Base-by-base conservation (phyloP, 2,888 invertebrate genomes). In the Ormyrus labotus region DNA sequence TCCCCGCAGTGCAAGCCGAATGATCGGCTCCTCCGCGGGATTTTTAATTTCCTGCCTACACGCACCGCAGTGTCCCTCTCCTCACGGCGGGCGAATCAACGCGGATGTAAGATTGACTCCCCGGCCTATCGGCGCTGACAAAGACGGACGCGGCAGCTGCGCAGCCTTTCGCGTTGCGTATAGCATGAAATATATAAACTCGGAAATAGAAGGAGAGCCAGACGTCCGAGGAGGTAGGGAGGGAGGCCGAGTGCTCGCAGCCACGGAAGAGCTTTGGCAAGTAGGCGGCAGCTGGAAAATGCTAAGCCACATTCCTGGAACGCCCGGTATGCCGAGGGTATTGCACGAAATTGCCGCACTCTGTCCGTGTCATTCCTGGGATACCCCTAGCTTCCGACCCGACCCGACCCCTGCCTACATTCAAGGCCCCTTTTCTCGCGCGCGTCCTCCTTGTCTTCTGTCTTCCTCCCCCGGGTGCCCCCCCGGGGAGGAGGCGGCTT, bases 291-390 rank as follows among this genome's bases (percentile, higher is more conserved):
- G 86, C 85, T 87, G 86, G 88, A 88, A 90, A 90, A 90, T 89
- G 88, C 88, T 89, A 88, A 89, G 89, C 88, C 87, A 87, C 88
- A 89, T 89, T 89, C 88, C 88, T 87, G 86, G 86, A 88, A 87
- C 87, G 88, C 87, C 86, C 86, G 88, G 90, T 89, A 90, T 90
- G 88, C 89, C 87, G 69, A 70, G 82, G 88, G 88, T 89, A 90
- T 90, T 89, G 89, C 89, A 87, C 86, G 88, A 90, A 90, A 90
- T 90, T 90, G 89, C 90, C 89, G 85, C 88, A 89, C 89, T 89
- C 88, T 87, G 90, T 90, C 86, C 89, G 86, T 88, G 90, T 90
- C 90, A 89, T 89, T 90, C 89, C 85, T 84, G 80, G 83, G 83
- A 79, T 79, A 74, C 78, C 75, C 80, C 34, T 68, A 47, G 53